Evolutionary conservation across 1,140 invertebrate species (phyloP).

Genomic region (Vanessa atalanta): DNA sequence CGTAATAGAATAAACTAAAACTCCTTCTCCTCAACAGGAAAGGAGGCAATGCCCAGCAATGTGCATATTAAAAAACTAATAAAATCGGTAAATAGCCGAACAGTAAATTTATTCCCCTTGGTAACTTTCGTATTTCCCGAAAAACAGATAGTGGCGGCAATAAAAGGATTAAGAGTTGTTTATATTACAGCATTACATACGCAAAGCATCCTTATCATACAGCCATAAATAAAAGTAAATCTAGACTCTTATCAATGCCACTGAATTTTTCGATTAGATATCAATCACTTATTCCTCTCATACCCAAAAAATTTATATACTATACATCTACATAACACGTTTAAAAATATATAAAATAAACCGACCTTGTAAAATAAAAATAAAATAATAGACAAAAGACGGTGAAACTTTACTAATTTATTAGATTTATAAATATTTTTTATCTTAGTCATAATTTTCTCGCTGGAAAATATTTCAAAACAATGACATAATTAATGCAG

Average conservation of each 20-base stretch:
- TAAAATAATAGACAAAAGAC: too few species aligned
- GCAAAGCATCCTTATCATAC: constrained; percentile 46
- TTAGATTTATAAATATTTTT: too few species aligned
- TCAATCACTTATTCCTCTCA: constrained; percentile 46
- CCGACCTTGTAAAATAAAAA: too few species aligned
- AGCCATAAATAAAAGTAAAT: constrained; percentile 60
- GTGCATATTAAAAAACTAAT: not conserved
- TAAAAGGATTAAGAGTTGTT: constrained; percentile 51
- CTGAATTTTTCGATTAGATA: constrained; percentile 59
- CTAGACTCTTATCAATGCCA: constrained; percentile 59
- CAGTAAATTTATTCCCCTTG: constrained; percentile 6
- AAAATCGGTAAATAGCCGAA: not conserved
- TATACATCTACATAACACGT: constrained; percentile 4
- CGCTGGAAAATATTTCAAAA: not conserved
- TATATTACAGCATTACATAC: constrained; percentile 47
- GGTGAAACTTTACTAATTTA: too few species aligned
- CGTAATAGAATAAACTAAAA: too few species aligned
- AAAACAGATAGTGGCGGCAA: constrained; percentile 42
- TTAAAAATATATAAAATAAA: constrained; percentile 1
- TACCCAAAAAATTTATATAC: constrained; percentile 1
- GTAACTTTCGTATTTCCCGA: constrained; percentile 34
- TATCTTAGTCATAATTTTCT: not conserved
- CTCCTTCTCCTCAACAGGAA: too few species aligned
- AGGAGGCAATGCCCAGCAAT: too few species aligned
- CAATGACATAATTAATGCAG: not conserved